Percentiles rank a stretch among this genome's conserved stretches.
Conservation (phyloP, 2,113 vertebrate genomes). For the Proterorhinus semilunaris region DNA sequence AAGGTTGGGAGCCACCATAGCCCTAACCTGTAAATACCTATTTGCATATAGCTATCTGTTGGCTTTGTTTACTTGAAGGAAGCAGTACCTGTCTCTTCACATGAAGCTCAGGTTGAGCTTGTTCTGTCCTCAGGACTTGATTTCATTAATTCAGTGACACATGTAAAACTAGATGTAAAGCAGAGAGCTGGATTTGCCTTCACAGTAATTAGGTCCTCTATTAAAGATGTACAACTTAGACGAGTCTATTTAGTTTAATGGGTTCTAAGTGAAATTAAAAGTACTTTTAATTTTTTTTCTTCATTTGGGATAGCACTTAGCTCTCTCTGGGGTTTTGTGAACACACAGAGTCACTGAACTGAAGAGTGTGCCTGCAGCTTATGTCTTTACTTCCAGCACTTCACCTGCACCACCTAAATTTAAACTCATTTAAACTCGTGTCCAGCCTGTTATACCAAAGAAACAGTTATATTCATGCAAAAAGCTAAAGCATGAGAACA, state of each 20-base stretch:
- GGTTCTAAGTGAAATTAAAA: constrained; percentile 35
- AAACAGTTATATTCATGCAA: too few relatives aligned
- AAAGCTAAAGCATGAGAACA: too few relatives aligned
- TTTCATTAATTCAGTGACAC: neutral
- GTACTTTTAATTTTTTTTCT: neutral
- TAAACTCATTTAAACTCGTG: neutral
- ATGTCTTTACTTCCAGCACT: neutral
- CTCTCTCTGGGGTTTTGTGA: constrained; percentile 25
- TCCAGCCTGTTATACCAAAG: too few relatives aligned
- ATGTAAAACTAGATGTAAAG: constrained; percentile 47
- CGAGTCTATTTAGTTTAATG: constrained; percentile 50
- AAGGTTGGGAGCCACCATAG: too few relatives aligned
- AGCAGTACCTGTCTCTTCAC: neutral
- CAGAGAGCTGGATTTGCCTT: constrained; percentile 54
- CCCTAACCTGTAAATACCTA: neutral
- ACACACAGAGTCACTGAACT: constrained; percentile 14
- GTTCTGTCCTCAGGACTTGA: neutral
- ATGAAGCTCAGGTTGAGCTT: constrained; percentile 1
- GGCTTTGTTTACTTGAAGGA: neutral
- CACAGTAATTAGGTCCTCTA: constrained; percentile 60
- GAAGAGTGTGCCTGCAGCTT: constrained; percentile 3
- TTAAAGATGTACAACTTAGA: constrained; percentile 46
- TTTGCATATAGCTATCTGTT: neutral
- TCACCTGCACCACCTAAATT: constrained; percentile 5
- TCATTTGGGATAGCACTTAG: constrained; percentile 27